Evolutionary conservation across 2,113 vertebrate genomes (phyloP).

Genomic region (Microtus oregoni): DNA sequence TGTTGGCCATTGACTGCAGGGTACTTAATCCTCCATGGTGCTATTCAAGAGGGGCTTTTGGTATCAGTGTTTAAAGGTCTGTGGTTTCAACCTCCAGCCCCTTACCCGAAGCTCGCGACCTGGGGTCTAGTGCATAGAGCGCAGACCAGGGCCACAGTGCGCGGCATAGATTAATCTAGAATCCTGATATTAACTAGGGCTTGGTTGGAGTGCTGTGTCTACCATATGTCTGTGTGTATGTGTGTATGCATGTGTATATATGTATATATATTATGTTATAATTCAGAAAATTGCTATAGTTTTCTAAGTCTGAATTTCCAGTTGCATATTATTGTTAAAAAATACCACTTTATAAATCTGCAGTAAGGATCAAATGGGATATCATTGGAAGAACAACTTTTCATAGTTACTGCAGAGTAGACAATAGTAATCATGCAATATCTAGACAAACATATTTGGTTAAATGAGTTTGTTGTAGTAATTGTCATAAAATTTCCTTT

Average conservation of each 20-base stretch:
- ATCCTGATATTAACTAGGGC: background rate
- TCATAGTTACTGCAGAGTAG: background rate
- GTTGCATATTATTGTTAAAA: background rate
- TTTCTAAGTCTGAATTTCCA: background rate
- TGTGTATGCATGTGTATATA: background rate
- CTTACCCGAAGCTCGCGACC: no score
- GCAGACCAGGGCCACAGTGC: accelerated
- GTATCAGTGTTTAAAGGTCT: no score
- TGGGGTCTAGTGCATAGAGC: no score
- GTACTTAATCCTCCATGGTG: no score
- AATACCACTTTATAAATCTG: background rate
- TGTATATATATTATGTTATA: background rate
- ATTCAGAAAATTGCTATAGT: constrained; percentile 28
- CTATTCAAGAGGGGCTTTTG: no score
- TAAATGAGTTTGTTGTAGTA: background rate
- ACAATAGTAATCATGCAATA: background rate
- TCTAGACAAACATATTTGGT: constrained; percentile 15
- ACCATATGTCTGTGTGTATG: background rate
- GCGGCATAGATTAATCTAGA: background rate
- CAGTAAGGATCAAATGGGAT: background rate
- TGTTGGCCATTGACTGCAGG: no score
- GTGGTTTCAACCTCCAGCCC: no score
- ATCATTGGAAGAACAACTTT: background rate
- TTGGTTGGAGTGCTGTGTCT: background rate
- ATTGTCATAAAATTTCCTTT: constrained; percentile 8